phyloP scores from a whole-genome alignment of 2,113 vertebrate genomes.

The Agapornis roseicollis region DNA sequence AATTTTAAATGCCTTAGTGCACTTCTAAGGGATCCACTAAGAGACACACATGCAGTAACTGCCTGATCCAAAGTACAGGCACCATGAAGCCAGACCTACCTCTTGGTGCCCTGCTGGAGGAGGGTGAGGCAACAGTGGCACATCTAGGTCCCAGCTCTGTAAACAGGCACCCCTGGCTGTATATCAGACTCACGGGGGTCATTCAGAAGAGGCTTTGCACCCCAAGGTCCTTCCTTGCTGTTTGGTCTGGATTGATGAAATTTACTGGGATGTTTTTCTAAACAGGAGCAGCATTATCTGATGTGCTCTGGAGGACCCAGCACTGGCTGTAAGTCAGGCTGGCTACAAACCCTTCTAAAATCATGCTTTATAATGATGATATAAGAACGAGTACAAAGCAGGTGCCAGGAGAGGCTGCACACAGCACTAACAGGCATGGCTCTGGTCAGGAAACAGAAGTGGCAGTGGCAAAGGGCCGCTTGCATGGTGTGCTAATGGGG shows the following conservation, averaged over 20 bases:
- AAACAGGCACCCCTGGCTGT: neutral
- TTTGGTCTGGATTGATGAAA: fast-evolving
- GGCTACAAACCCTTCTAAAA: neutral
- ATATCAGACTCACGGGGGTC: neutral
- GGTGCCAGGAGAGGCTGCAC: neutral
- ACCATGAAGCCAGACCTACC: neutral
- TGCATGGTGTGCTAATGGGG: fast-evolving
- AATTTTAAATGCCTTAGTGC: neutral
- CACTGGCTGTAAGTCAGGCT: fast-evolving
- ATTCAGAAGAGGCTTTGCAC: neutral
- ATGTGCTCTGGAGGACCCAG: neutral
- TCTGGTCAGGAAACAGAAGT: neutral
- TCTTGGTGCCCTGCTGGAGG: neutral
- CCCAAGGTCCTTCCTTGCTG: neutral
- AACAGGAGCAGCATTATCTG: neutral
- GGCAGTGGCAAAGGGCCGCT: neutral
- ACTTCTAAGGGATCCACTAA: neutral
- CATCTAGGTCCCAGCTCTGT: neutral
- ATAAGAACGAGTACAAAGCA: neutral
- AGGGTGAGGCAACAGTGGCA: fast-evolving
- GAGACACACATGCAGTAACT: neutral
- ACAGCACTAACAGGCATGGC: neutral
- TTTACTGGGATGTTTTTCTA: neutral
- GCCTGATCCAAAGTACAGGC: neutral
- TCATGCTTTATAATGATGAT: fast-evolving